Base-by-base conservation (phyloP, 2,888 invertebrate genomes). In the Calameuta idolon region DNA sequence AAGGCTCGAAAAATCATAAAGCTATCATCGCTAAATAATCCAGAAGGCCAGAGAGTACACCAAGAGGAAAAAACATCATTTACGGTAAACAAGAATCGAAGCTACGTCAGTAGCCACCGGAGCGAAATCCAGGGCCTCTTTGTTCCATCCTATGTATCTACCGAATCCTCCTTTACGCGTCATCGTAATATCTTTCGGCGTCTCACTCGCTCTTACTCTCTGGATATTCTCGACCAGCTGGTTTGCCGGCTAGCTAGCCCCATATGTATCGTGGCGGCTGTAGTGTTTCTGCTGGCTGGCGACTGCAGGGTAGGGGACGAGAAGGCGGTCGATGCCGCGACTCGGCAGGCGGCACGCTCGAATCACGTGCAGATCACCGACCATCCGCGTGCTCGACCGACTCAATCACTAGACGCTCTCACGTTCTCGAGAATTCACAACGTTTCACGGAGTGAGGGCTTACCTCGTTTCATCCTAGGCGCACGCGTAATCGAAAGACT, bases 321-420 rank as follows among this genome's bases (percentile, higher is more conserved):
- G 84, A 84, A 87, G 82, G 84, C 89, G 89, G 89, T 90, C 90
- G 89, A 90, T 90, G 89, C 86, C 87, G 87, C 82, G 82, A 81
- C 84, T 85, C 82, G 84, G 83, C 81, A 33, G 33, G 33, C 33
- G 81, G 83, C 89, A 89, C 88, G 88, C 84, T 83, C 84, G 82
- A 87, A 91, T 91, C 91, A 89, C 89, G 89, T 89, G 89, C 87
- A 91, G 90, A 90, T 89, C 91, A 91, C 87, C 87, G 88, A 86
- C 85, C 86, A 87, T 87, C 87, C 90, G 89, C 91, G 91, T 91
- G 91, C 81, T 90, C 88, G 83, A 78, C 76, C 78, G 80, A 80
- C 83, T 82, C 81, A 79, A 76, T 71, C 83, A 79, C 81, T 83
- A 82, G 81, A 71, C 76, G 75, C 81, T 81, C 78, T 80, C 79